Percentiles rank a stretch among this genome's conserved stretches.
These are phyloP conservation scores for Pinctada fucata DNA, from an alignment of 2,888 invertebrate genomes.

Conservation along the genomic window DNA sequence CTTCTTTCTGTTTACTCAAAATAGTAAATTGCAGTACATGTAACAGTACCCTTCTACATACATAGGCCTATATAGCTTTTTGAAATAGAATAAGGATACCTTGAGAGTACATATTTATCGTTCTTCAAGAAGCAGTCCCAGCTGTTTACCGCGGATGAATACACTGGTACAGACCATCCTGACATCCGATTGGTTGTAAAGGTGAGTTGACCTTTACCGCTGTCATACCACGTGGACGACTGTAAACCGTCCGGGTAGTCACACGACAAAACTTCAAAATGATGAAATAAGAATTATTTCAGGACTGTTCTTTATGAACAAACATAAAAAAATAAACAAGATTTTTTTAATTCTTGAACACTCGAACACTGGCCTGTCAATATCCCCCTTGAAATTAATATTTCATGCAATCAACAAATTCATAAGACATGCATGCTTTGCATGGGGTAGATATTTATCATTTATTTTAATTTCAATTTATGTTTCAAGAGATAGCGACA, in stretches of 20 bases:
- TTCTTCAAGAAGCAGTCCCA: conserved; percentile 14
- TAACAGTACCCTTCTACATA: not conserved
- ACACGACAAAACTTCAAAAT: conserved; percentile 8
- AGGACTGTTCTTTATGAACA: no score
- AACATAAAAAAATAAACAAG: no score
- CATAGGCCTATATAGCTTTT: not conserved
- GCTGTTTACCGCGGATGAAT: conserved; percentile 7
- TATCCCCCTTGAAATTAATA: no score
- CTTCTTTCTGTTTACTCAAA: not conserved
- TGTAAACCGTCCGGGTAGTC: conserved; percentile 19
- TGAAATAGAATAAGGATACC: no score
- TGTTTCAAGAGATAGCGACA: no score
- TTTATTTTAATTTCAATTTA: no score
- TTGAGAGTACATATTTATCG: conserved; percentile 22
- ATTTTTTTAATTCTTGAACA: no score
- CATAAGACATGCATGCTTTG: no score
- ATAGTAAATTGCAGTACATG: not conserved
- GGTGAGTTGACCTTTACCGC: conserved; percentile 16
- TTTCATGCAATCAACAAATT: no score
- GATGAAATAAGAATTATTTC: not conserved
- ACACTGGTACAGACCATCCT: conserved; percentile 17
- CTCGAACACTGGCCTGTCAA: no score
- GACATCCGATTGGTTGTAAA: conserved; percentile 21
- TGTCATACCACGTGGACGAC: conserved; percentile 21
- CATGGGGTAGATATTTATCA: no score